phyloP scores from a whole-genome alignment of 1,140 invertebrate species.

The Hetaerina americana region DNA sequence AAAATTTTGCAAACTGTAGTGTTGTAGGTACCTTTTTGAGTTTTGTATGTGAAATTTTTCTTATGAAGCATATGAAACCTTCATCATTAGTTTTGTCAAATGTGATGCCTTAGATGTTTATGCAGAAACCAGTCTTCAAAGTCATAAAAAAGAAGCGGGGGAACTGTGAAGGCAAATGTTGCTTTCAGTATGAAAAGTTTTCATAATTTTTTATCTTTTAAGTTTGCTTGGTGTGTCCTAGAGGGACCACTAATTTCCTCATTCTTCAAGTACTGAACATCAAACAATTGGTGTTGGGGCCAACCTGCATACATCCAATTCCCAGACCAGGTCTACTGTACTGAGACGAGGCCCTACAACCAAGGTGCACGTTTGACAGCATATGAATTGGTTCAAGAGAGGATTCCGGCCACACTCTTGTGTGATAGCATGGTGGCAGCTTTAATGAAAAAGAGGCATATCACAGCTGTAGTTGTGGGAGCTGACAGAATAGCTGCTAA shows the following conservation, averaged over 20 bases:
- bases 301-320: not conserved
- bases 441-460: conserved; percentile 67
- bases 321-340: conserved; percentile 79
- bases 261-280: not conserved
- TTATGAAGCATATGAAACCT: too few relatives aligned
- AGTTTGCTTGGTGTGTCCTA: not conserved
- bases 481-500: conserved; percentile 87
- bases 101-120: too few relatives aligned
- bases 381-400: conserved; percentile 87
- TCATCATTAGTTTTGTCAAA: too few relatives aligned
- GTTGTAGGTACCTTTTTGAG: too few relatives aligned
- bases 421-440: conserved; percentile 92
- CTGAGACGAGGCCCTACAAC: conserved; percentile 96
- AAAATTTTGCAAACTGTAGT: too few relatives aligned
- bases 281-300: not conserved
- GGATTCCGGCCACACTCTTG: conserved; percentile 83
- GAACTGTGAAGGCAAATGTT: too few relatives aligned
- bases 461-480: conserved; percentile 70
- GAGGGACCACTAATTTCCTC: not conserved
- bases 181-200: too few relatives aligned
- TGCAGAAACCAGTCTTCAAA: too few relatives aligned
- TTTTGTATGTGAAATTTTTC: too few relatives aligned
- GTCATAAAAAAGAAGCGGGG: too few relatives aligned
- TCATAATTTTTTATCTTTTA: too few relatives aligned
- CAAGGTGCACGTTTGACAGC: conserved; percentile 92